Conservation (phyloP, 2,113 vertebrate genomes). For the Hyperoodon ampullatus region DNA sequence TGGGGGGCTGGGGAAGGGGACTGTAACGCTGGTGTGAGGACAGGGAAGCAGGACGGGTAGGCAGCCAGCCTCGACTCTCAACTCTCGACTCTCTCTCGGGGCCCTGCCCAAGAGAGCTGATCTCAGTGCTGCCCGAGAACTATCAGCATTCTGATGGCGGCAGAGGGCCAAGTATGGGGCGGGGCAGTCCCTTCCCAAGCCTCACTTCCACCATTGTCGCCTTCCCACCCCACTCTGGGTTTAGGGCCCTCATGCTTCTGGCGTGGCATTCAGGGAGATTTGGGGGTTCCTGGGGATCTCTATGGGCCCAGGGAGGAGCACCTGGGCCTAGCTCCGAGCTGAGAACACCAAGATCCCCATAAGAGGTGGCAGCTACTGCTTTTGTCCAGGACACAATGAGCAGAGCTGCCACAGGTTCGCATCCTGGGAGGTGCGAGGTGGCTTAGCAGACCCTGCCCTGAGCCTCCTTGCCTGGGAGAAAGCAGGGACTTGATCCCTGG, state of each 20-base stretch:
- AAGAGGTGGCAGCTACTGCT: neutral
- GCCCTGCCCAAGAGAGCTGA: neutral
- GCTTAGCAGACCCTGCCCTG: neutral
- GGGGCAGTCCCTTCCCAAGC: neutral
- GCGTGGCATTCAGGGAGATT: neutral
- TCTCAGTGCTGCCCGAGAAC: neutral
- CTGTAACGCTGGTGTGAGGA: neutral
- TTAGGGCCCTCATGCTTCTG: neutral
- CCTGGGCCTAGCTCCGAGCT: neutral
- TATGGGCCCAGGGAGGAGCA: neutral
- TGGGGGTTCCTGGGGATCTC: neutral
- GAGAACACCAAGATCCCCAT: neutral
- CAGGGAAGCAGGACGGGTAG: neutral
- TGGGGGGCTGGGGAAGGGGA: neutral
- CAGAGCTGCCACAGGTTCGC: neutral
- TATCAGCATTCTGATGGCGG: neutral
- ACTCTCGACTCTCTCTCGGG: no score
- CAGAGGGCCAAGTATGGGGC: neutral
- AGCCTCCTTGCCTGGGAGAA: neutral
- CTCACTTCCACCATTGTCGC: rapidly evolving
- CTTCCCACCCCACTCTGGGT: neutral
- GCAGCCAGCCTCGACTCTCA: neutral
- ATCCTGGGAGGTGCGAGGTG: neutral
- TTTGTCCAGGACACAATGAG: neutral
- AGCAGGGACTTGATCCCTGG: neutral